Evolutionary conservation across 2,888 invertebrate genomes (phyloP).

Genomic region (Ennomos quercinarius): DNA sequence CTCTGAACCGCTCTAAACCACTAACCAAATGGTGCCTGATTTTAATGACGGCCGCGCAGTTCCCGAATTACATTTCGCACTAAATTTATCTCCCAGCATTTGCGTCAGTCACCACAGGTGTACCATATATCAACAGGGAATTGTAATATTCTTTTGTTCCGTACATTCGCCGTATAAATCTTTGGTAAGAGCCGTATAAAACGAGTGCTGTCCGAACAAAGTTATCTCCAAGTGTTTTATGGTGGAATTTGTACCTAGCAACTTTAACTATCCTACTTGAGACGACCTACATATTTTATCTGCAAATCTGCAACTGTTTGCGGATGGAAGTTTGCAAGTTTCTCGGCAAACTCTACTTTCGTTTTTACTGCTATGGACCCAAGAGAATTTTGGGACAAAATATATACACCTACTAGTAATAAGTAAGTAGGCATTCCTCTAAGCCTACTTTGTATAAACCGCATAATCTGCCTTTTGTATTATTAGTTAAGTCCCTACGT

Average conservation of each 20-base stretch:
- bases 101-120: slow-evolving; percentile 51
- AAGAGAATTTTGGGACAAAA: too few species aligned
- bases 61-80: slow-evolving; percentile 24
- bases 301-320: slow-evolving; percentile 24
- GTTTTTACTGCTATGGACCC: background rate
- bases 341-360: slow-evolving; percentile 1
- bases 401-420: too few species aligned
- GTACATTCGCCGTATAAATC: slow-evolving; percentile 60
- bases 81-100: slow-evolving; percentile 30
- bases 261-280: slow-evolving; percentile 40
- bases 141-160: slow-evolving; percentile 61
- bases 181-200: slow-evolving; percentile 48
- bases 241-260: slow-evolving; percentile 42
- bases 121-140: slow-evolving; percentile 51
- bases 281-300: slow-evolving; percentile 32
- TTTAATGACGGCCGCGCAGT: slow-evolving; percentile 24
- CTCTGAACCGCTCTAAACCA: slow-evolving; percentile 6
- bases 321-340: slow-evolving; percentile 13
- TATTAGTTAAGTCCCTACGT: too few species aligned
- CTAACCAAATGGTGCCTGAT: slow-evolving; percentile 29
- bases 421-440: too few species aligned
- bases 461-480: too few species aligned
- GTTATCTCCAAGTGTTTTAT: slow-evolving; percentile 47
- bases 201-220: slow-evolving; percentile 51
- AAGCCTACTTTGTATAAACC: too few species aligned